These are phyloP conservation scores for Palythoa heliodiscus DNA, from an alignment of 92 coral and sea anemone genomes.

Conservation along the genomic window DNA sequence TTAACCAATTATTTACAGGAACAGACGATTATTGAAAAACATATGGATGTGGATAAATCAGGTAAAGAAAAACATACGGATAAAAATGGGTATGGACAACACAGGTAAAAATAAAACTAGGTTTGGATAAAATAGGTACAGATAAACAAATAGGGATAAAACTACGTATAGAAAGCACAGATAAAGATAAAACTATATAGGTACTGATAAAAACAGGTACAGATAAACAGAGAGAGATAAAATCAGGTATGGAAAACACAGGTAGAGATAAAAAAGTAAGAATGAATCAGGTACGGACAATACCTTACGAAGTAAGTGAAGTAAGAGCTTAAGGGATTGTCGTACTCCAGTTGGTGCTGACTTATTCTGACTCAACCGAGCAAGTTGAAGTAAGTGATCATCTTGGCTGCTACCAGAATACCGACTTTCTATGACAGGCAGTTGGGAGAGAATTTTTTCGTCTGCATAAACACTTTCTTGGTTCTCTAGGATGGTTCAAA, in stretches of 20 bases:
- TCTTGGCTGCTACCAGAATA: conserved; percentile 15
- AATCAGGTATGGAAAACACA: background rate
- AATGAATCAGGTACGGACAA: too few relatives aligned
- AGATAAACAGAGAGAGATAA: too few relatives aligned
- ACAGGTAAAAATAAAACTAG: background rate
- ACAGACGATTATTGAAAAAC: too few relatives aligned
- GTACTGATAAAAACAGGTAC: background rate
- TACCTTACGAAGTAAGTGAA: conserved; percentile 17
- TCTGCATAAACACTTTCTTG: background rate
- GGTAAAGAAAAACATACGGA: too few relatives aligned
- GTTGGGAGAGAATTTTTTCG: background rate
- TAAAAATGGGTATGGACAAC: too few relatives aligned
- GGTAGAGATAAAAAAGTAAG: background rate
- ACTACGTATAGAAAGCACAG: too few relatives aligned
- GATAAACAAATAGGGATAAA: too few relatives aligned
- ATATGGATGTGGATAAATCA: too few relatives aligned
- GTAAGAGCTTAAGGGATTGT: conserved; percentile 1
- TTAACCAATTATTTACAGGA: too few relatives aligned
- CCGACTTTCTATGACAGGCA: background rate
- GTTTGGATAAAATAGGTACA: background rate
- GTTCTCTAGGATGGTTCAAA: background rate
- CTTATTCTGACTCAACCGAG: conserved; percentile 10
- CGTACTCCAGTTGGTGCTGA: conserved; percentile 3
- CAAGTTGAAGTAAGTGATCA: conserved; percentile 4
- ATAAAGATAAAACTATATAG: background rate